Evolutionary conservation across 2,888 invertebrate genomes (phyloP), one percentile per base, ranked within the genome.

Genomic region (Drosophila subquinaria): DNA sequence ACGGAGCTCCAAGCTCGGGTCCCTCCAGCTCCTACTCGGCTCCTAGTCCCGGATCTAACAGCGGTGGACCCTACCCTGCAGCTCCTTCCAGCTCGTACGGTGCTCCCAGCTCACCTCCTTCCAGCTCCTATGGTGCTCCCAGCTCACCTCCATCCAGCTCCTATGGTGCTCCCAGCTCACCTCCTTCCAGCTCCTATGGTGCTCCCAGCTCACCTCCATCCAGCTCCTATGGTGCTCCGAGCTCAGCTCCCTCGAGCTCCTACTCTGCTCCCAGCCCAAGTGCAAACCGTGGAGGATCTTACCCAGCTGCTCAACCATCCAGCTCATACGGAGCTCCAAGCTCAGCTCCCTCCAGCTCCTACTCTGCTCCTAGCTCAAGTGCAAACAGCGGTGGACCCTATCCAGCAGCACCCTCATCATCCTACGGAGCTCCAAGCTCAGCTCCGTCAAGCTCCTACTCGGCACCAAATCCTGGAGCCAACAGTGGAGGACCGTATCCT

Each of bases 21-120:
- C 86, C 84, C 0, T 81, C 81, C 0, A 74, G 69, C 23, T 81
- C 79, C 0, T 82, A 92, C 53, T 92, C 92, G 3, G 92, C 92
- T 3, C 93, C 93, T 17, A 90, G 92, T 42, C 10, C 50, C 1
- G 45, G 68, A 9, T 23, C 74, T 2, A 70, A 56, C 63, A 59
- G n/a, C 1, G 73, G 73, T 4, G 73, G 73, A 6, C 35, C 81
- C 0, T 82, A 89, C 2, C 85, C 84, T 2, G 74, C 84, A 10
- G 76, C 82, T 20, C 86, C 90, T 17, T 82, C 82, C 55, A 56
- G 68, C 79, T 70, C 80, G 0, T 93, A 92, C 15, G 35, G 35
- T 35, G 35, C 35, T 35, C 35, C 35, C 35, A 35, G 35, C 35
- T 35, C 35, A 13, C 11, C 73, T 11, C 65, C 66, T 3, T 68